These are phyloP conservation scores for Helicoverpa zea DNA, from an alignment of 1,140 invertebrate species.

Conservation along the genomic window DNA sequence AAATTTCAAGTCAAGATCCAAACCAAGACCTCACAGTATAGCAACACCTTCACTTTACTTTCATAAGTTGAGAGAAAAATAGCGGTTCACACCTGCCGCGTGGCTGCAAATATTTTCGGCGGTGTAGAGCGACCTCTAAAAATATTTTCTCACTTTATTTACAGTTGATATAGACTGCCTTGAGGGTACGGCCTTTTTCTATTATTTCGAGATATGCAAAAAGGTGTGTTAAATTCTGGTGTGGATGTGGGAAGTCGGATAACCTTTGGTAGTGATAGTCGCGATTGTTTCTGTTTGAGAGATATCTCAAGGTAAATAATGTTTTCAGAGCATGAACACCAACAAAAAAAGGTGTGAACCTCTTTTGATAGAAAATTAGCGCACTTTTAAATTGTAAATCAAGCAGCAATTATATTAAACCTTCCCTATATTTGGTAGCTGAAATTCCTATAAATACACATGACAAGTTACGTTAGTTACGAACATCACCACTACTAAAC, in stretches of 20 bases:
- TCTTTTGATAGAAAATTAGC: too few species aligned
- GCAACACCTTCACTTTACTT: constrained; percentile 7
- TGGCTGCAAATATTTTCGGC: constrained; percentile 7
- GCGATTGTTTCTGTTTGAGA: too few species aligned
- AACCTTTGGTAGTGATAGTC: too few species aligned
- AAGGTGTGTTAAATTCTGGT: not conserved
- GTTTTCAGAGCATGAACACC: too few species aligned
- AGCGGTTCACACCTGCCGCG: not conserved
- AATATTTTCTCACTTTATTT: constrained; percentile 43
- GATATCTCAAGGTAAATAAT: too few species aligned
- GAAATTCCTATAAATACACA: too few species aligned
- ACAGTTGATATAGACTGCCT: constrained; percentile 23
- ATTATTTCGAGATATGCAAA: constrained; percentile 2
- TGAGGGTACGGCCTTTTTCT: constrained; percentile 4
- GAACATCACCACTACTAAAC: too few species aligned
- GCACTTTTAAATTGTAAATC: too few species aligned
- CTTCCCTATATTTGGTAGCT: too few species aligned
- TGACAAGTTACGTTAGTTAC: too few species aligned
- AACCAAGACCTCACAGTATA: not conserved
- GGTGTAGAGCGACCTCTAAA: constrained; percentile 10
- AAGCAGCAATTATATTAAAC: too few species aligned
- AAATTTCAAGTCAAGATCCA: not conserved
- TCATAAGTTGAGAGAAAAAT: constrained; percentile 17
- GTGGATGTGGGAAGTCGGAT: not conserved
- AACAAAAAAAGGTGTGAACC: too few species aligned